Base-by-base conservation (phyloP, 2,797 vertebrate species). In the Siniperca scherzeri region DNA sequence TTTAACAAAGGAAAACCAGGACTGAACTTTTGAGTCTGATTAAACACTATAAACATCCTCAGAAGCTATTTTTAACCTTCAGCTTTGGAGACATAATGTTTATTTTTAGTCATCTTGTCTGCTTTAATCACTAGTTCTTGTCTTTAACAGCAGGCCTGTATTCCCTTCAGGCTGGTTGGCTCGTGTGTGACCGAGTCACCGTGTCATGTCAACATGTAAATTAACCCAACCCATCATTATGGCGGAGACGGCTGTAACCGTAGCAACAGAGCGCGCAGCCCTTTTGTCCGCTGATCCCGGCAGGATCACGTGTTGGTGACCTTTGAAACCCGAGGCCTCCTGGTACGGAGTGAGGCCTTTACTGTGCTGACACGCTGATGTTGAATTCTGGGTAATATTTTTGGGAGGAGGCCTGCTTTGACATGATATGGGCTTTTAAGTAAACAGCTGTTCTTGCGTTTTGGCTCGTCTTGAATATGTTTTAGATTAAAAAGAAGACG, bases 171-270 rank as follows among this genome's bases (percentile, higher is more conserved):
- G 2, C 13, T 11, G 22, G 7, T 7, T 17, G 57, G 19, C 65
- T 62, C 70, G 1, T 9, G 22, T n/a, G 56, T 11, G 61, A 17
- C 7, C 50, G 61, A 74, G 25, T 16, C 42, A 6, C n/a, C 1
- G n/a, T 0, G 61, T 68, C 62, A 52, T 30, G 77, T 74, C 85
- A 30, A 56, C 80, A 87, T 88, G 84, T 85, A 91, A 93, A 92
- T 85, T 27, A 82, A 42, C 83, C 87, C 59, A 48, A 77, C 84
- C 87, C 80, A 7, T 75, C 74, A n/a, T 84, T 67, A 75, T 40
- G 68, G 73, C 6, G 73, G 60, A 30, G 30, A 30, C 12, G 5
- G 40, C 80, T 27, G 88, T 80, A 60, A 69, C 82, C 55, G 3
- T 65, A 48, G 85, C 70, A 71, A 82, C 85, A 12, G 40, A 0